These are phyloP conservation scores for Sebastes nivosus DNA, from an alignment of 2,797 vertebrate species.

Conservation along the genomic window DNA sequence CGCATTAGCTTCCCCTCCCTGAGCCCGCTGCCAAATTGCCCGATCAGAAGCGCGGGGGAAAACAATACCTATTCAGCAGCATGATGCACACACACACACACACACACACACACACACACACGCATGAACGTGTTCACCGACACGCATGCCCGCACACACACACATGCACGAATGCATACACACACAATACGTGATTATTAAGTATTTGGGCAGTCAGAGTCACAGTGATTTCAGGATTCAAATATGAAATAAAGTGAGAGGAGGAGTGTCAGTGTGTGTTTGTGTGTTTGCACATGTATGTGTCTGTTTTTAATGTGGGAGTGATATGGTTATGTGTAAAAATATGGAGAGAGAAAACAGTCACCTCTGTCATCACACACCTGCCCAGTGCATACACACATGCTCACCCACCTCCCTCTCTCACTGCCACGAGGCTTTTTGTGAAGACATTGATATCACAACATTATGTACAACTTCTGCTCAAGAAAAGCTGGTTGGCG, in stretches of 20 bases:
- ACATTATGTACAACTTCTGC: constrained; percentile 25
- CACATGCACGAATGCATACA: background rate
- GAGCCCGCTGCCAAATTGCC: constrained; percentile 74
- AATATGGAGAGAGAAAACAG: constrained; percentile 85
- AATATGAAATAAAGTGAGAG: constrained; percentile 31
- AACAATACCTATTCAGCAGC: constrained; percentile 78
- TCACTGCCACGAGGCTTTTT: constrained; percentile 14
- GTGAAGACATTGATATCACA: constrained; percentile 28
- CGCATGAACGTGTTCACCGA: constrained; percentile 14
- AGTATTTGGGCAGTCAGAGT: constrained; percentile 25
- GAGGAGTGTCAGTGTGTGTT: constrained; percentile 30
- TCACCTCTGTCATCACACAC: constrained; percentile 80
- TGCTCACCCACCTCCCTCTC: background rate
- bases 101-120: background rate
- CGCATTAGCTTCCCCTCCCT: constrained; percentile 77
- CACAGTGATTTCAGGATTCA: constrained; percentile 38
- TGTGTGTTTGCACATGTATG: constrained; percentile 64
- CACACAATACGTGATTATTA: constrained; percentile 29
- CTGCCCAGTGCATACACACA: constrained; percentile 65
- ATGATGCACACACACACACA: constrained; percentile 47
- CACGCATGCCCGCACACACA: background rate
- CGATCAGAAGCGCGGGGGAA: constrained; percentile 71
- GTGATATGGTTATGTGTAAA: constrained; percentile 78
- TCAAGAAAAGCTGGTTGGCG: constrained; percentile 5
- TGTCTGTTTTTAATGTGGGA: constrained; percentile 64